phyloP scores from a whole-genome alignment of 2,113 vertebrate species.

The Cricetomys ansorgei region DNA sequence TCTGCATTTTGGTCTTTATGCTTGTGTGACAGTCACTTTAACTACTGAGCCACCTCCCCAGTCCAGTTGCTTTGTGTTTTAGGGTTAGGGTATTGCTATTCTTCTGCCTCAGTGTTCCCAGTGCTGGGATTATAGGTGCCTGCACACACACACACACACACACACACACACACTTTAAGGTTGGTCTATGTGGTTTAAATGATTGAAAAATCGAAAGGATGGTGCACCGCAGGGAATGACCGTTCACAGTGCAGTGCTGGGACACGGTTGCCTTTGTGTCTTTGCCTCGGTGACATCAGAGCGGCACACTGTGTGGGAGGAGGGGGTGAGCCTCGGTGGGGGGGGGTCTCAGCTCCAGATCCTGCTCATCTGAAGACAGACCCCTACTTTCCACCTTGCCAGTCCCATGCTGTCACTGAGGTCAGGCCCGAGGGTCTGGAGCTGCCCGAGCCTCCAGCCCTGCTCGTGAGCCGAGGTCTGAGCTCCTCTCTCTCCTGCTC shows the following conservation, averaged over 20 bases:
- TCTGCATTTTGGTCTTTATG: background rate
- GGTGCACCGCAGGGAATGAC: background rate
- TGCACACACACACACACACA: no score
- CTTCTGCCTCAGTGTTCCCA: background rate
- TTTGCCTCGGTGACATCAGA: background rate
- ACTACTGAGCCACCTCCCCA: background rate
- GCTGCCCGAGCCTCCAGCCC: background rate
- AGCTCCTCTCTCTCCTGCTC: rapidly evolving
- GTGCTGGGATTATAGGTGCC: background rate
- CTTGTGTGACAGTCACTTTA: background rate
- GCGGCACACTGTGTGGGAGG: background rate
- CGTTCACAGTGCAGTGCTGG: background rate
- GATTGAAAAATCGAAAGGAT: background rate
- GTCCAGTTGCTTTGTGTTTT: background rate
- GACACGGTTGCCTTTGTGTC: no score
- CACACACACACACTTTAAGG: background rate
- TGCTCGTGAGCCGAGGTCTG: rapidly evolving
- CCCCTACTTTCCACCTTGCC: background rate
- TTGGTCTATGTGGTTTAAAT: background rate
- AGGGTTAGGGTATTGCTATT: background rate
- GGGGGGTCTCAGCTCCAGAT: no score
- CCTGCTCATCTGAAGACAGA: background rate
- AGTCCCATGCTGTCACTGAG: rapidly evolving
- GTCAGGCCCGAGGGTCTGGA: background rate
- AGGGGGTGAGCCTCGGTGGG: background rate